These are phyloP conservation scores for Syrrhaptes paradoxus DNA, from an alignment of 2,113 vertebrate genomes.

Conservation along the genomic window DNA sequence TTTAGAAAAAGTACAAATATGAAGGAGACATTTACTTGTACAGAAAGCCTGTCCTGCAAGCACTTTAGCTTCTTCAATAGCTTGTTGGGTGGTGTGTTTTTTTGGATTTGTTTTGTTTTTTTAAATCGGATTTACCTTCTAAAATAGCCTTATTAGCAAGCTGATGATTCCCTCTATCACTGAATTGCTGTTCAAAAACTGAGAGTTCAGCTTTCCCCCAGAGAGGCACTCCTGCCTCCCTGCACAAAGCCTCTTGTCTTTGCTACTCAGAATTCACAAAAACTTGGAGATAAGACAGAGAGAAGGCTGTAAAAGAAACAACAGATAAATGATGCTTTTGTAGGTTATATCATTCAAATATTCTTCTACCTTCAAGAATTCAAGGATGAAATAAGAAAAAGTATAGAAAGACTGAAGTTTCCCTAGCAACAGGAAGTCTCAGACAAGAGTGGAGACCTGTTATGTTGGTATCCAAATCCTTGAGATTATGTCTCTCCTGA, in stretches of 20 bases:
- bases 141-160: constrained; percentile 24
- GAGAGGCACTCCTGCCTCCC: background rate
- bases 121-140: background rate
- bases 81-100: background rate
- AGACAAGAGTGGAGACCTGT: background rate
- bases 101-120: background rate
- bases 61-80: background rate
- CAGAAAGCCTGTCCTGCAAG: background rate
- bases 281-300: background rate
- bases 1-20: background rate
- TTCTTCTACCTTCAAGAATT: background rate
- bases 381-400: background rate
- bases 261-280: background rate
- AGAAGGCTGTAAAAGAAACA: background rate
- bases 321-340: background rate
- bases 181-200: too few relatives aligned
- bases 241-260: background rate
- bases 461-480: background rate
- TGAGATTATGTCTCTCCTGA: background rate
- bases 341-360: background rate
- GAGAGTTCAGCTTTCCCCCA: background rate
- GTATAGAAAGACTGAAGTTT: background rate
- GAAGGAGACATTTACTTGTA: background rate
- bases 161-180: background rate
- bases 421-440: background rate